Evolutionary conservation across 1,140 invertebrate genomes (phyloP).

Genomic region (Drosophila athabasca): DNA sequence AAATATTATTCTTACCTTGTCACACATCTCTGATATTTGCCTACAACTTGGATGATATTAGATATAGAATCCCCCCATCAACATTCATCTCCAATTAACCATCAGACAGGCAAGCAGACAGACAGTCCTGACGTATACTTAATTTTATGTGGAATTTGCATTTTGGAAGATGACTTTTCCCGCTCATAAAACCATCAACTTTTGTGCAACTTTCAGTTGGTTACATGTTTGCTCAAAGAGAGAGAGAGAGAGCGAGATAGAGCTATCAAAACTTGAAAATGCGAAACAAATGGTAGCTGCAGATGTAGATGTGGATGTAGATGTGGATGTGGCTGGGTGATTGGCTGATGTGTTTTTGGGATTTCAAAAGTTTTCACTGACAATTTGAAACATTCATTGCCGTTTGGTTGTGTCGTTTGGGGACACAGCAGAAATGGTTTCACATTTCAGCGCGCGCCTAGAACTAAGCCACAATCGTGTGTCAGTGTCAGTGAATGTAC

Average conservation of each 20-base stretch:
- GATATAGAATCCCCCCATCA: conserved; percentile 15
- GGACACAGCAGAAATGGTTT: conserved; percentile 56
- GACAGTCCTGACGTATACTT: conserved; percentile 5
- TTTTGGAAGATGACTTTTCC: conserved; percentile 25
- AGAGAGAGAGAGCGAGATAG: neutral
- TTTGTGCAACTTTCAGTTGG: conserved; percentile 11
- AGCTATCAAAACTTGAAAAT: conserved; percentile 25
- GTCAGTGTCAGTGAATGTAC: no score
- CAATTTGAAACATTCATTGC: conserved; percentile 70
- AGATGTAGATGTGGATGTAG: conserved; percentile 4
- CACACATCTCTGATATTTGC: no score
- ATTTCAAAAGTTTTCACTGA: conserved; percentile 67
- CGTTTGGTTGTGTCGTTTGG: conserved; percentile 19
- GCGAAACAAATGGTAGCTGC: conserved; percentile 4
- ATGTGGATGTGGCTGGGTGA: conserved; percentile 11
- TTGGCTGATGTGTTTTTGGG: no score
- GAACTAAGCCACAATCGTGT: conserved; percentile 53
- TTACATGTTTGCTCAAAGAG: neutral
- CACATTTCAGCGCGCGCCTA: conserved; percentile 75
- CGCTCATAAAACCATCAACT: conserved; percentile 13
- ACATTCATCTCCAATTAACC: conserved; percentile 42
- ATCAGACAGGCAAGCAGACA: neutral
- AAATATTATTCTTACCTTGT: no score
- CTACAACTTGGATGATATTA: neutral
- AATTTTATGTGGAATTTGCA: conserved; percentile 27